Conservation (phyloP, 2,888 invertebrate genomes). For the Trachelus tabidus region DNA sequence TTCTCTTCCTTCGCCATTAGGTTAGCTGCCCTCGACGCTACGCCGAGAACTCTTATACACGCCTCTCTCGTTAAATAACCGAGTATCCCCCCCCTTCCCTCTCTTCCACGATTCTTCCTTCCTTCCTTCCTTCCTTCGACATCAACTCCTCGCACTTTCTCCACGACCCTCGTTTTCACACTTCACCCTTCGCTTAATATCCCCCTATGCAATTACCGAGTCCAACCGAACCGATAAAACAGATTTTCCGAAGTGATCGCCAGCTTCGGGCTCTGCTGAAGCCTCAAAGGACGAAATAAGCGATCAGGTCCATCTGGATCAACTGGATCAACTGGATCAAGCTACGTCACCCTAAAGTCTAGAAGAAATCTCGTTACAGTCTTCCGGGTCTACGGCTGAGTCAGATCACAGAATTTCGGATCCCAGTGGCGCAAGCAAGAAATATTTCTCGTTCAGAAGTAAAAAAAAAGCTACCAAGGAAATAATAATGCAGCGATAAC, state of each 20-base stretch:
- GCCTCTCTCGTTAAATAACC: not conserved
- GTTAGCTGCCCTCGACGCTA: slow-evolving; percentile 8
- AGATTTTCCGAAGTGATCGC: not conserved
- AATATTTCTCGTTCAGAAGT: not conserved
- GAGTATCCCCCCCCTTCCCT: not conserved
- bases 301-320: not conserved
- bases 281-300: not conserved
- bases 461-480: not conserved
- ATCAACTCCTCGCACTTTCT: not conserved
- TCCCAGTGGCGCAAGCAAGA: not conserved
- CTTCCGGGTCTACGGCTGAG: not conserved
- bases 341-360: not conserved
- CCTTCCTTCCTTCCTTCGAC: not conserved
- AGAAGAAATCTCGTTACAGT: no score
- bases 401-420: not conserved
- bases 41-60: not conserved
- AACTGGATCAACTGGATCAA: not conserved
- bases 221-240: not conserved
- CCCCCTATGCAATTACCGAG: not conserved
- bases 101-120: not conserved
- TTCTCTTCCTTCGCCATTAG: slow-evolving; percentile 31
- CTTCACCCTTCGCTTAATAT: not conserved
- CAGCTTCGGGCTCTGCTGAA: not conserved
- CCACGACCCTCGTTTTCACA: not conserved
- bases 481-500: not conserved